Evolutionary conservation across 2,888 invertebrate species (phyloP).

Genomic region (Belgica antarctica): DNA sequence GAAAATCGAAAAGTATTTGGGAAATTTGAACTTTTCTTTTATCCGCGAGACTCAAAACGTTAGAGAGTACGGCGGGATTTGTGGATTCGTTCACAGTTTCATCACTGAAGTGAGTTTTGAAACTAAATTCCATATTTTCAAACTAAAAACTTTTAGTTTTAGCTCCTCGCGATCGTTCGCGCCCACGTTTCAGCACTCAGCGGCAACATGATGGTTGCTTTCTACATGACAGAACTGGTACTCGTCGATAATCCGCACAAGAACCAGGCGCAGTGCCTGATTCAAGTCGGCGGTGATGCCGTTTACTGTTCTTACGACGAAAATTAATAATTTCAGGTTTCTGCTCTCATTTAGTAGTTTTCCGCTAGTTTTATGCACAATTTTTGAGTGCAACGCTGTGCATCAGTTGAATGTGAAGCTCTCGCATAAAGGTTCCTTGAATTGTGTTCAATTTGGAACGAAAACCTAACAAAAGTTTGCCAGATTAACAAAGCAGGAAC

Average conservation of each 20-base stretch:
- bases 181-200: conserved; percentile 91
- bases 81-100: conserved; percentile 92
- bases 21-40: conserved; percentile 90
- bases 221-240: conserved; percentile 88
- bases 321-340: not conserved
- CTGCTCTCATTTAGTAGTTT: too few relatives aligned
- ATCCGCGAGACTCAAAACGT: conserved; percentile 92
- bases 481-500: too few relatives aligned
- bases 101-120: conserved; percentile 69
- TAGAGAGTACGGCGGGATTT: conserved; percentile 85
- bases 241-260: conserved; percentile 91
- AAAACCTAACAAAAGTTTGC: too few relatives aligned
- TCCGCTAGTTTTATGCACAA: too few relatives aligned
- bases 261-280: conserved; percentile 95
- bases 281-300: conserved; percentile 94
- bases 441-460: too few relatives aligned
- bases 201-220: conserved; percentile 93
- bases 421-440: too few relatives aligned
- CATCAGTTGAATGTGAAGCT: too few relatives aligned
- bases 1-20: conserved; percentile 76
- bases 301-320: conserved; percentile 57
- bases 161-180: conserved; percentile 82
- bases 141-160: conserved; percentile 2
- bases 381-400: too few relatives aligned
- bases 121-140: not conserved